A percentile compares a stretch with the other conserved stretches of the same genome.
Evolutionary conservation across 2,113 vertebrate species (phyloP).

Genomic region (Rhineura floridana): DNA sequence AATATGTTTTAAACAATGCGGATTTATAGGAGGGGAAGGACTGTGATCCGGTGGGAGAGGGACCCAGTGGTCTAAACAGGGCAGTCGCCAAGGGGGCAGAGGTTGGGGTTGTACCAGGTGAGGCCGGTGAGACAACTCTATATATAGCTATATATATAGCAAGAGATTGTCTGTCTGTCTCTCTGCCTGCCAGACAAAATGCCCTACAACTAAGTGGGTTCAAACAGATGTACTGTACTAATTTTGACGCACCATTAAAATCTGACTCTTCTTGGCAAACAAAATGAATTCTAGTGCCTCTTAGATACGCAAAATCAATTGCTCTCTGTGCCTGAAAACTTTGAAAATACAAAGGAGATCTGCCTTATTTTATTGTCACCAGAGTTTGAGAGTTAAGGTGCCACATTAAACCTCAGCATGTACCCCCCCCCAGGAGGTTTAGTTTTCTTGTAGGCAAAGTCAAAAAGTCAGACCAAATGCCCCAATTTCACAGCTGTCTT

Average conservation of each 20-base stretch:
- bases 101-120: too few relatives aligned
- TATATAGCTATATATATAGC: too few relatives aligned
- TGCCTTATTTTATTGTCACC: constrained; percentile 50
- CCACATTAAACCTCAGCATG: constrained; percentile 54
- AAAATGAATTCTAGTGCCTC: background rate
- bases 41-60: too few relatives aligned
- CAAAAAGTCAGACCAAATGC: background rate
- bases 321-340: constrained; percentile 32
- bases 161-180: background rate
- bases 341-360: constrained; percentile 55
- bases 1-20: background rate
- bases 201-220: rapidly evolving
- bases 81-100: too few relatives aligned
- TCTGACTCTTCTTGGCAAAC: rapidly evolving
- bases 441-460: background rate
- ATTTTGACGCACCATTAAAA: background rate
- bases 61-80: too few relatives aligned
- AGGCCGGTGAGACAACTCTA: too few relatives aligned
- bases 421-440: too few relatives aligned
- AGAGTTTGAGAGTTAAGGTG: constrained; percentile 14
- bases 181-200: background rate
- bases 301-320: constrained; percentile 35
- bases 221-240: rapidly evolving
- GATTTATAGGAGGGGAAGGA: background rate
- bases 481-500: too few relatives aligned